Conservation (phyloP, 2,797 vertebrate species). For the Triplophysa bombifrons region DNA sequence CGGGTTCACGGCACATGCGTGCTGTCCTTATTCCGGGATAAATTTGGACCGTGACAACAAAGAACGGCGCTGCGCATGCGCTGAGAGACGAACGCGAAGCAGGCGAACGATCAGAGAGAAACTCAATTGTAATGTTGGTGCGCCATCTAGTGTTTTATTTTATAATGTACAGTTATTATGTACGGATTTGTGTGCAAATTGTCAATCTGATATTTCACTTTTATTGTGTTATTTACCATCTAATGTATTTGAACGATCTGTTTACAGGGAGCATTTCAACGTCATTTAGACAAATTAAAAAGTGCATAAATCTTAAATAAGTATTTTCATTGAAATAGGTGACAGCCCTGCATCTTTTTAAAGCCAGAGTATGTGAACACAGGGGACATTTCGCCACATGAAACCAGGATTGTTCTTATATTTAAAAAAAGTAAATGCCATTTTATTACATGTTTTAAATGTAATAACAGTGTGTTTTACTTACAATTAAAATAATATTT, state of each 20-base stretch:
- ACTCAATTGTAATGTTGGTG: neutral
- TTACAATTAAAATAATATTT: too few relatives aligned
- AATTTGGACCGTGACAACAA: constrained; percentile 84
- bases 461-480: too few relatives aligned
- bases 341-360: neutral
- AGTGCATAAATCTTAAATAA: neutral
- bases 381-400: neutral
- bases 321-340: neutral
- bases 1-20: constrained; percentile 90
- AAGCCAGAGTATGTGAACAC: neutral
- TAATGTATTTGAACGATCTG: too few relatives aligned
- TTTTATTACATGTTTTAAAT: too few relatives aligned
- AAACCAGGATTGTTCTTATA: neutral
- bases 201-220: neutral
- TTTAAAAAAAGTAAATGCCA: too few relatives aligned
- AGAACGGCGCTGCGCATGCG: constrained; percentile 54
- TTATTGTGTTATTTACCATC: too few relatives aligned
- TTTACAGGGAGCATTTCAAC: too few relatives aligned
- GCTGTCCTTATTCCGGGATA: constrained; percentile 90
- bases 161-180: neutral
- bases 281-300: neutral
- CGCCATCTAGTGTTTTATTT: constrained; percentile 31
- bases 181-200: neutral
- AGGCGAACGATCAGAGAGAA: neutral
- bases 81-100: constrained; percentile 59